Base-by-base conservation (phyloP, 1,140 invertebrate genomes). In the Apocrypta bakeri region DNA sequence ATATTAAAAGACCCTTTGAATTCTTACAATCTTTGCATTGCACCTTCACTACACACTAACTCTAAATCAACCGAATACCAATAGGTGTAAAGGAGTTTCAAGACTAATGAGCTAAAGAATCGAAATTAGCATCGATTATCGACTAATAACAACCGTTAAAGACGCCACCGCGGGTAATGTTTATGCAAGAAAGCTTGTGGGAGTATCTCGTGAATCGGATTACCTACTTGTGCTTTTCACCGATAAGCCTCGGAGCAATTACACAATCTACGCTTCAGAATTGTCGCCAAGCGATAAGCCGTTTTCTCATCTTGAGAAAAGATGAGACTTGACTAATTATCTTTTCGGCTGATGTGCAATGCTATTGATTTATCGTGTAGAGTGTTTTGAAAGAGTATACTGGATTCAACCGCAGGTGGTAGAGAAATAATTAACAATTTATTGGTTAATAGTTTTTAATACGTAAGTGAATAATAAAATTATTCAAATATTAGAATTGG, bases 221-320 rank as follows among this genome's bases (percentile, higher is more conserved):
- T 66, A 66, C 24, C 27, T 29, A 33, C 68, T 71, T 31, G 27
- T 31, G 12, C 31, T 17, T 12, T 71, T 71, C 33, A 71, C 27
- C 68, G 68, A 71, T 71, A 71, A 71, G 68, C 68, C 27, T 71
- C 25, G 27, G 25, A 8, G 82, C 85, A 89, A 89, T 90, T 89
- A 89, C 86, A 89, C 88, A 88, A 90, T 89, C 88, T 87, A 37
- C 81, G 66, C 75, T 84, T 76, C 17, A 79, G 79, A 87, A 89
- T 88, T 86, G 85, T 88, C 86, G 85, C 64, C 29, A 56, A 85
- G 85, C 83, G 84, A 89, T 89, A 89, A 88, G 85, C 85, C 85
- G 84, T 29, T 63, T 82, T 83, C 31, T 56, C 14, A 4, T 12
- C 25, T 66, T 25, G 63, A 66, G 63, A 66, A 11, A 25, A 11